A percentile compares a stretch with the other conserved stretches of the same genome.
These are phyloP conservation scores for Leptinotarsa rubiginosa DNA, from an alignment of 2,888 invertebrate genomes.

Conservation along the genomic window DNA sequence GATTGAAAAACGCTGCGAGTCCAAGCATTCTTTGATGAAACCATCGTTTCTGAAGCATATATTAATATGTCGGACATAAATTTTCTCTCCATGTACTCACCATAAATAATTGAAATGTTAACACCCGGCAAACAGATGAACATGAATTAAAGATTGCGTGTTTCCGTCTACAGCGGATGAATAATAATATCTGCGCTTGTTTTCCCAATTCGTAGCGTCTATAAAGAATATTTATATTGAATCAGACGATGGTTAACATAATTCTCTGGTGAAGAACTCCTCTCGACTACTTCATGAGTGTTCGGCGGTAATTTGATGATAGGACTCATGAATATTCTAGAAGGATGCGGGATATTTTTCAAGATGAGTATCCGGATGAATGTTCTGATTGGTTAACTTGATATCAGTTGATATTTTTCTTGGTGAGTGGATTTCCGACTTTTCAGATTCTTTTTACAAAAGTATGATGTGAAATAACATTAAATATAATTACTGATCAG, in stretches of 20 bases:
- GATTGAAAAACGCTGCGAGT: neutral
- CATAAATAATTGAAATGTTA: constrained; percentile 27
- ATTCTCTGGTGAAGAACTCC: constrained; percentile 2
- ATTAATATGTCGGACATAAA: constrained; percentile 22
- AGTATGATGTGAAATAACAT: too few relatives aligned
- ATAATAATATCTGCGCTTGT: constrained; percentile 15
- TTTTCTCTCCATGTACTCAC: constrained; percentile 18
- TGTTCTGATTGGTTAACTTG: too few relatives aligned
- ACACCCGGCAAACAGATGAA: constrained; percentile 25
- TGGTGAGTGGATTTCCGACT: too few relatives aligned
- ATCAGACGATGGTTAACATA: constrained; percentile 5
- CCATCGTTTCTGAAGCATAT: constrained; percentile 16
- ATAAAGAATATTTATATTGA: constrained; percentile 3
- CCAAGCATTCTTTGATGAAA: neutral
- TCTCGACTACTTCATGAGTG: neutral
- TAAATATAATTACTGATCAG: too few relatives aligned
- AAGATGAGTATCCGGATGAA: neutral
- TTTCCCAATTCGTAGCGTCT: constrained; percentile 13
- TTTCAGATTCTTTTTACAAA: too few relatives aligned
- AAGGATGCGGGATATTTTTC: constrained; percentile 7
- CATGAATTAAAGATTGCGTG: constrained; percentile 27
- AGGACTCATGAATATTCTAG: neutral
- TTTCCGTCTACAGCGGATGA: constrained; percentile 17
- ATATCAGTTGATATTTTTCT: too few relatives aligned
- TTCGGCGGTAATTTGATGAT: neutral